Evolutionary conservation across 2,797 vertebrate genomes (phyloP), one percentile per base, ranked within the genome.

Genomic region (Cynodonichthys magdalenae): DNA sequence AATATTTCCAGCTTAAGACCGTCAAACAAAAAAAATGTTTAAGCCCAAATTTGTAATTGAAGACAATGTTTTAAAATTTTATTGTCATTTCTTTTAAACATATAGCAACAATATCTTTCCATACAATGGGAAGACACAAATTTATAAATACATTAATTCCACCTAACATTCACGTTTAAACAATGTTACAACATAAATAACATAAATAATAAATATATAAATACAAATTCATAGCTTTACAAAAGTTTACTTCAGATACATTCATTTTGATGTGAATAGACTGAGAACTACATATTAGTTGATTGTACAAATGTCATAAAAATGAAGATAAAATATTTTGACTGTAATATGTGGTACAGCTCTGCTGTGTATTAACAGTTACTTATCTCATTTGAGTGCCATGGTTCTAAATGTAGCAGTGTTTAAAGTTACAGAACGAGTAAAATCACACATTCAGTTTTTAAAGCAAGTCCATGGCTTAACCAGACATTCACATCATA

Each of bases 201-300:
- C 2, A 60, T 74, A 83, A 80, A 80, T 85, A 63, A 59, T 45
- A 31, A 79, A 79, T 84, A 88, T 12, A 74, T 81, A 81, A 84
- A 83, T 80, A 80, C 0, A 69, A 34, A 66, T 55, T 61, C 28
- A 62, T 27, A 55, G 11, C 17, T 48, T 51, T 54, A 46, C 1
- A 65, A 5, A 45, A 66, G 18, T 53, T 72, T 60, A 75, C 24
- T 59, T 60, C 1, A 57, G 59, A 60, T 50, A 66, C 31, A 67
- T 74, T 66, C n/a, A 39, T 52, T 55, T 41, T 42, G 10, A 27
- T 66, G 2, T 1, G 47, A 51, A 64, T 39, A 18, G 2, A 24
- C 7, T 51, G 70, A 85, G 66, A 86, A 85, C 68, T 79, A 71
- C 58, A 67, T 69, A 59, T 31, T 50, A 56, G 3, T 51, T 59